Base-by-base conservation (phyloP, 1,140 invertebrate genomes). In the Papilio xuthus region DNA sequence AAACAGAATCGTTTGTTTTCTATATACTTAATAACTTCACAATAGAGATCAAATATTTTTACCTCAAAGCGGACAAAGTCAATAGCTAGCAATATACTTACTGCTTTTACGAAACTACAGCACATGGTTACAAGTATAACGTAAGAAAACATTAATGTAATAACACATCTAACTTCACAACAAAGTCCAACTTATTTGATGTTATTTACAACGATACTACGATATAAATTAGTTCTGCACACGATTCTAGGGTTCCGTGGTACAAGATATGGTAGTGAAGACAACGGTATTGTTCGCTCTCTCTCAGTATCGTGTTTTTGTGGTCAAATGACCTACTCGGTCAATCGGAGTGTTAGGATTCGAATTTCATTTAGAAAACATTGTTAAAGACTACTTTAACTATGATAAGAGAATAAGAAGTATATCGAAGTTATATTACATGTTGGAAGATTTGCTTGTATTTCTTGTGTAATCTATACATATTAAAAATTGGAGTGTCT, bases 41-140 rank as follows among this genome's bases (percentile, higher is more conserved):
- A 44, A 44, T 2, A 44, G 6, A 44, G 42, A 44, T 10, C 1
- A n/a, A n/a, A 6, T 4, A n/a, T 50, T n/a, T 7, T 18, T 50
- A 50, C 18, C n/a, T 18, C 47, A 3, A 50, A 4, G 15, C 47
- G 15, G 47, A n/a, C 47, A 7, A 50, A 50, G 47, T n/a, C 50
- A n/a, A 12, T 18, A 13, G 44, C 44, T 47, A 47, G 15, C 9
- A 6, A 12, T 2, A 18, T 42, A 72, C 70, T 72, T 23, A 72
- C 70, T 26, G 70, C 9, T 26, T 26, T 2, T 42, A 47, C 20
- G 0, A 72, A 20, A 23, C 20, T 13, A 44, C 41, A 44, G 10
- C 70, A 72, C 37, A 72, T 72, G 37, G 20, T 72, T 44, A 47
- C 37, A 72, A 72, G n/a, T 72, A 72, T 15, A 47, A 72, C 70